Conservation (phyloP, 2,888 invertebrate genomes). For the Fissipunctia ypsillon region DNA sequence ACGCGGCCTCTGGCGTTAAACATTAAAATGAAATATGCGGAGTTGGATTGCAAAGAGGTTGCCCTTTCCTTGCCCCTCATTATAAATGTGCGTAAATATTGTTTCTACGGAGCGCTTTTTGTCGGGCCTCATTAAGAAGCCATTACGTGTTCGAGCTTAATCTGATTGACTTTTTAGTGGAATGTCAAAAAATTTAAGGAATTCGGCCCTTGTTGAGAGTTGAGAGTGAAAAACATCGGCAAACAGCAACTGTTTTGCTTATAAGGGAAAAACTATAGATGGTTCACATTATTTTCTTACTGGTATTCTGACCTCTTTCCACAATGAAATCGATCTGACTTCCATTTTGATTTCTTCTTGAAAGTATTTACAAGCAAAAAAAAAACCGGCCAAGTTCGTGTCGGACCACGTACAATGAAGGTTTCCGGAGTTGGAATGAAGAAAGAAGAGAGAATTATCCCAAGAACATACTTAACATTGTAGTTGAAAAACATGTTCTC, state of each 20-base stretch:
- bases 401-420: too few relatives aligned
- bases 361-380: neutral
- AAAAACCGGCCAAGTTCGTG: too few relatives aligned
- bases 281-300: neutral
- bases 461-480: too few relatives aligned
- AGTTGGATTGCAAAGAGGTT: constrained; percentile 72
- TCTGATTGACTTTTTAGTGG: constrained; percentile 50
- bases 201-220: neutral
- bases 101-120: constrained; percentile 76
- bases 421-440: too few relatives aligned
- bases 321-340: neutral
- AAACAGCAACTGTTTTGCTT: neutral
- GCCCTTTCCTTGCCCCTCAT: constrained; percentile 71
- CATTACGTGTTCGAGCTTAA: constrained; percentile 77
- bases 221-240: neutral
- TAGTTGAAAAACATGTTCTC: too few relatives aligned
- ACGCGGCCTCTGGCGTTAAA: constrained; percentile 52
- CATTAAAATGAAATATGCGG: constrained; percentile 81
- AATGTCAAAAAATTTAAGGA: constrained; percentile 27
- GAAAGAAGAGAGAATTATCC: too few relatives aligned
- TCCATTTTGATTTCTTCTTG: neutral
- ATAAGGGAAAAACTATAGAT: neutral
- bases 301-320: neutral
- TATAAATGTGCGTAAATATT: constrained; percentile 84
- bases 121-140: constrained; percentile 82